Evolutionary conservation across 2,888 invertebrate species (phyloP).

Genomic region (Protophormia terraenovae): DNA sequence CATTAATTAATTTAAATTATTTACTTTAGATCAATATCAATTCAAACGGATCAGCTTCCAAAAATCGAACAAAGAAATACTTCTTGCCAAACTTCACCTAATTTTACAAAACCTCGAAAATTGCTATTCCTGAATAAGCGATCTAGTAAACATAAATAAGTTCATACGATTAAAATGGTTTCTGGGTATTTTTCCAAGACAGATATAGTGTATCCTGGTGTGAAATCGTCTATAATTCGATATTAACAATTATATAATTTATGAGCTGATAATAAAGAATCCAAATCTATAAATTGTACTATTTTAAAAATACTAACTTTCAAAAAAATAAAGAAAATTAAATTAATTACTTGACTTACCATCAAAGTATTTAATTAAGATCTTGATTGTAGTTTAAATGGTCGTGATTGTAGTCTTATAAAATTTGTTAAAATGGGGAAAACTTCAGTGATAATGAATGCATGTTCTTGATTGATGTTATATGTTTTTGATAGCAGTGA

Average conservation of each 20-base stretch:
- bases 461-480: too few relatives aligned
- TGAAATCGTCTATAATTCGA: too few relatives aligned
- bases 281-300: too few relatives aligned
- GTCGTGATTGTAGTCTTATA: not conserved
- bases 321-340: not conserved
- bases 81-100: conserved; percentile 32
- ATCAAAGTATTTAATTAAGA: not conserved
- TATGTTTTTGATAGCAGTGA: too few relatives aligned
- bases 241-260: too few relatives aligned
- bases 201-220: too few relatives aligned
- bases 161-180: too few relatives aligned
- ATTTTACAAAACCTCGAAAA: conserved; percentile 29
- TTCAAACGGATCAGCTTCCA: conserved; percentile 24
- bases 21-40: conserved; percentile 37
- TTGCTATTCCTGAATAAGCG: conserved; percentile 16
- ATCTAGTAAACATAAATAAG: not conserved
- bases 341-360: conserved; percentile 5
- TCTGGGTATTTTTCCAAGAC: too few relatives aligned
- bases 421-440: too few relatives aligned
- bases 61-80: not conserved
- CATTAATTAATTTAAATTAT: not conserved
- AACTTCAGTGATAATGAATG: too few relatives aligned
- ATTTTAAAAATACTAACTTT: too few relatives aligned
- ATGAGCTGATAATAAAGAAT: too few relatives aligned
- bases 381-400: not conserved